These are phyloP conservation scores for Rhagonycha lutea DNA, from an alignment of 2,888 invertebrate species.

Conservation along the genomic window DNA sequence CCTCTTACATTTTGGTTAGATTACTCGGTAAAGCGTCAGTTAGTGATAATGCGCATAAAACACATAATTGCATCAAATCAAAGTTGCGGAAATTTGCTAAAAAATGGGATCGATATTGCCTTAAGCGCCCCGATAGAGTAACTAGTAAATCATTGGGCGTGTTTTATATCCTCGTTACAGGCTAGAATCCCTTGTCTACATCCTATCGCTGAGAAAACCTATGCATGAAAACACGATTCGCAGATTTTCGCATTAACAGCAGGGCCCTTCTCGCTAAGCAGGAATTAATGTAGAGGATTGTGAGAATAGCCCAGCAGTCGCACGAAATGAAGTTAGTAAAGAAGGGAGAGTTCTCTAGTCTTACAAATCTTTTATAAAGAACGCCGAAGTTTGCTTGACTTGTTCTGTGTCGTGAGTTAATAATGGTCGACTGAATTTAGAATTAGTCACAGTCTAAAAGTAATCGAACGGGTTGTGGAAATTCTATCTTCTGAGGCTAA, in stretches of 20 bases:
- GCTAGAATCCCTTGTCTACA: slow-evolving; percentile 40
- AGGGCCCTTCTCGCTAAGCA: slow-evolving; percentile 39
- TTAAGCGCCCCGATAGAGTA: slow-evolving; percentile 36
- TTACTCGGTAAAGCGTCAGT: slow-evolving; percentile 5
- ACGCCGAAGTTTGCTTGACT: slow-evolving; percentile 28
- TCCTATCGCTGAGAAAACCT: slow-evolving; percentile 33
- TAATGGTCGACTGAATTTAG: slow-evolving; percentile 28
- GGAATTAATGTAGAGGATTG: slow-evolving; percentile 46
- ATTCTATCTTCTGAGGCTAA: slow-evolving; percentile 9
- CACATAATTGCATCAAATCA: slow-evolving; percentile 5
- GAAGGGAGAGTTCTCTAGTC: slow-evolving; percentile 35
- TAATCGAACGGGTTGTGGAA: slow-evolving; percentile 17
- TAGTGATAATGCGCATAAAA: not conserved
- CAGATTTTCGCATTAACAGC: slow-evolving; percentile 40
- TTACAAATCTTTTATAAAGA: slow-evolving; percentile 42
- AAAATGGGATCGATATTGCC: slow-evolving; percentile 40
- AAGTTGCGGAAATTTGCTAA: slow-evolving; percentile 14
- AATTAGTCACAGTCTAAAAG: slow-evolving; percentile 24
- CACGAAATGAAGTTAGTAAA: slow-evolving; percentile 26
- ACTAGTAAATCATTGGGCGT: slow-evolving; percentile 36
- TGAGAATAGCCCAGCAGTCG: slow-evolving; percentile 41
- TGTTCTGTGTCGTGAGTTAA: slow-evolving; percentile 28
- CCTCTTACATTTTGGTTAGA: not conserved
- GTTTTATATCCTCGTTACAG: slow-evolving; percentile 45
- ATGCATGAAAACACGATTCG: slow-evolving; percentile 38